phyloP scores from a whole-genome alignment of 2,797 vertebrate species.

The Cynopterus sphinx region DNA sequence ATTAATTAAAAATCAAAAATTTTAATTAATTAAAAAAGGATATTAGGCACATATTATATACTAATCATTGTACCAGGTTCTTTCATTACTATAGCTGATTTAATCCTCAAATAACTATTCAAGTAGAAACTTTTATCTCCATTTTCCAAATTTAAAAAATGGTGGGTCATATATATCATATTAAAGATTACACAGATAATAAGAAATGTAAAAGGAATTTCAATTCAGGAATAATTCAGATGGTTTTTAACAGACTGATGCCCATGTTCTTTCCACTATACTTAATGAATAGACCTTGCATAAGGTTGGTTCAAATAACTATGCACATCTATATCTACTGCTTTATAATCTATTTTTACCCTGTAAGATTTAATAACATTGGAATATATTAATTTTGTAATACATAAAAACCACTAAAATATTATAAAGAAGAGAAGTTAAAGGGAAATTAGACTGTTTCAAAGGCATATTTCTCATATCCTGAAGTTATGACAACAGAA shows the following conservation, averaged over 20 bases:
- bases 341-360: background rate
- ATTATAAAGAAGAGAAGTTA: background rate
- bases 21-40: background rate
- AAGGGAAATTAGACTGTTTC: background rate
- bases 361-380: background rate
- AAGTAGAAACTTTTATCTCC: background rate
- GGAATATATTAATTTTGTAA: slow-evolving; percentile 3
- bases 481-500: background rate
- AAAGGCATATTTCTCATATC: background rate
- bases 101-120: background rate
- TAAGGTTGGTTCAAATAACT: background rate
- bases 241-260: background rate
- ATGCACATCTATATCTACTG: background rate
- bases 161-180: background rate
- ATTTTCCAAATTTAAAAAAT: slow-evolving; percentile 12
- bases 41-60: background rate
- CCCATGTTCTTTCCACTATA: background rate
- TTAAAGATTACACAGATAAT: background rate
- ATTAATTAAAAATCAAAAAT: background rate
- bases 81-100: background rate
- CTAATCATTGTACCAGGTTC: background rate
- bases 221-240: background rate
- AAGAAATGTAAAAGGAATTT: background rate
- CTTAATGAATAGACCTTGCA: background rate
- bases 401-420: slow-evolving; percentile 22